These are phyloP conservation scores for Monopterus albus DNA, from an alignment of 2,113 vertebrate genomes.

Conservation along the genomic window DNA sequence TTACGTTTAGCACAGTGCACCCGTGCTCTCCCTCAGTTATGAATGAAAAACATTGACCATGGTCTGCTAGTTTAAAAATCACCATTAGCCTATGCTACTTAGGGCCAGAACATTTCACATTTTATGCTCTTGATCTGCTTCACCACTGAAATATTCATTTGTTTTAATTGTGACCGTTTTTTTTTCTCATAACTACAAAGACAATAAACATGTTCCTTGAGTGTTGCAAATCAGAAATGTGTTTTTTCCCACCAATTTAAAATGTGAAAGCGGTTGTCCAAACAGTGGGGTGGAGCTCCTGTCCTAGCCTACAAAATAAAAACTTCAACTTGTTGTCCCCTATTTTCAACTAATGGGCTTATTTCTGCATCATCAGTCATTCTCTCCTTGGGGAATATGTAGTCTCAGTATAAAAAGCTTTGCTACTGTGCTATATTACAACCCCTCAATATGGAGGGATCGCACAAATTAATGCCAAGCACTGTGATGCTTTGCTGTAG, in stretches of 20 bases:
- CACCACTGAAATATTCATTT: slow-evolving; percentile 91
- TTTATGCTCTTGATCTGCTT: slow-evolving; percentile 96
- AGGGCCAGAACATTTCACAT: slow-evolving; percentile 98
- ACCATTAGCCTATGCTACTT: slow-evolving; percentile 97
- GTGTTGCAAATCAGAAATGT: slow-evolving; percentile 99
- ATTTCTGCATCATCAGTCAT: slow-evolving; percentile 82
- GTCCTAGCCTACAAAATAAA: slow-evolving; percentile 72
- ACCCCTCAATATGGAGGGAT: slow-evolving; percentile 68
- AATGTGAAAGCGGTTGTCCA: slow-evolving; percentile 74
- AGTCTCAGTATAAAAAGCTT: slow-evolving; percentile 74
- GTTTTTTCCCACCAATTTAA: slow-evolving; percentile 89
- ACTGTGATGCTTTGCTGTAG: slow-evolving; percentile 52
- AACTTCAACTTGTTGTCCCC: slow-evolving; percentile 79
- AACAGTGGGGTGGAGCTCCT: slow-evolving; percentile 76
- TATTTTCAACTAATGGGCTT: slow-evolving; percentile 85
- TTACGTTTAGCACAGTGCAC: slow-evolving; percentile 93
- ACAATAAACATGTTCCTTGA: slow-evolving; percentile 92
- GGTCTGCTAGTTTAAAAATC: slow-evolving; percentile 97
- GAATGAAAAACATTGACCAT: slow-evolving; percentile 93
- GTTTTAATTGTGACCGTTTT: slow-evolving; percentile 90
- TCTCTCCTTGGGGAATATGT: slow-evolving; percentile 79
- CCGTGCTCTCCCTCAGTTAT: slow-evolving; percentile 86
- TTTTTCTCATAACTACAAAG: slow-evolving; percentile 89
- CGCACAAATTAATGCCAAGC: slow-evolving; percentile 70
- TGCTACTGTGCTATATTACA: slow-evolving; percentile 71